Evolutionary conservation across 2,113 vertebrate species (phyloP).

Genomic region (Perca schrenkii): DNA sequence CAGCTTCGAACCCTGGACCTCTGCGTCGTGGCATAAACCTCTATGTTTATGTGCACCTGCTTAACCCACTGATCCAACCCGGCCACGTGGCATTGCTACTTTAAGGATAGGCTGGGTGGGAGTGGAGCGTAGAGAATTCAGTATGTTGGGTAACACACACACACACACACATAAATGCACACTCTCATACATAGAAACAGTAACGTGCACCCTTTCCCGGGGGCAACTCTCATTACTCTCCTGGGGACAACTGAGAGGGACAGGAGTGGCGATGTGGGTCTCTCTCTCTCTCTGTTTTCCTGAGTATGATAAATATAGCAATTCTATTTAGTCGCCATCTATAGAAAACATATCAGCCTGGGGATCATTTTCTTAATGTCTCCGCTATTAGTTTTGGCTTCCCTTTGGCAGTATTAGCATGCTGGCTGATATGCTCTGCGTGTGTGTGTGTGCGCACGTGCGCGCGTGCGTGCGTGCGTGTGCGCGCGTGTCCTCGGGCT

Average conservation of each 20-base stretch:
- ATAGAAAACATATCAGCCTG: constrained; percentile 84
- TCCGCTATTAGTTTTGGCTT: constrained; percentile 81
- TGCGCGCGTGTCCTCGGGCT: constrained; percentile 60
- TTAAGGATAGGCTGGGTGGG: not conserved
- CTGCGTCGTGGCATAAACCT: too few relatives aligned
- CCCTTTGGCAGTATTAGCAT: constrained; percentile 84
- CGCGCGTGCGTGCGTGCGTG: not conserved
- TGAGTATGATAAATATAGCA: constrained; percentile 85
- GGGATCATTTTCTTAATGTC: constrained; percentile 85
- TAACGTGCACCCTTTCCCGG: constrained; percentile 51
- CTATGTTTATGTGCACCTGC: too few relatives aligned
- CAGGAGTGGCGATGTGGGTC: constrained; percentile 39
- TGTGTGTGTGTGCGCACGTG: constrained; percentile 54
- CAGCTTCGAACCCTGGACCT: too few relatives aligned
- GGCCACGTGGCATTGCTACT: not conserved
- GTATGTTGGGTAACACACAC: constrained; percentile 16
- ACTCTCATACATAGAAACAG: constrained; percentile 33
- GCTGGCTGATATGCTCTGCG: constrained; percentile 74
- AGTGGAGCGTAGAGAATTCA: not conserved
- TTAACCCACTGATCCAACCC: too few relatives aligned
- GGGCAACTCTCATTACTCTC: constrained; percentile 78
- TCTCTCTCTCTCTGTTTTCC: constrained; percentile 48
- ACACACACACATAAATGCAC: constrained; percentile 17
- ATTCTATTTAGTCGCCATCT: constrained; percentile 83
- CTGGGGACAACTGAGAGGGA: constrained; percentile 75